phyloP scores from a whole-genome alignment of 1,140 invertebrate genomes.

The Aphelenchoides avenae region DNA sequence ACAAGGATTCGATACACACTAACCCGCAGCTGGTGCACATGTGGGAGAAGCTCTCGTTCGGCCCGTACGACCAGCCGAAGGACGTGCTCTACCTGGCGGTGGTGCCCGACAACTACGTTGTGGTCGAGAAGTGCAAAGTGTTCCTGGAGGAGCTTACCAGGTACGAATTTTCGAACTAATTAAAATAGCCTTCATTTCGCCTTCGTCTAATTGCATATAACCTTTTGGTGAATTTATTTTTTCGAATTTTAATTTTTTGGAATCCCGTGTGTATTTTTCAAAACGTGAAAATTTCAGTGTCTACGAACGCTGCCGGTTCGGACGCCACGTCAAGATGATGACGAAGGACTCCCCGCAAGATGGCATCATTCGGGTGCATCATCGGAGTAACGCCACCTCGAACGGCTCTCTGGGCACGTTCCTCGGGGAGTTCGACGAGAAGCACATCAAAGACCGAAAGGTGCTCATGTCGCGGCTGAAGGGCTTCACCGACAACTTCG shows the following conservation, averaged over 20 bases:
- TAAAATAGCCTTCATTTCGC: no score
- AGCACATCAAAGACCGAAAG: conserved; percentile 13
- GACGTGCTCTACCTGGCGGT: conserved; percentile 91
- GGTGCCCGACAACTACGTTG: conserved; percentile 81
- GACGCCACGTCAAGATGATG: conserved; percentile 72
- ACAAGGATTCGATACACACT: conserved; percentile 36
- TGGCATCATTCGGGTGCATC: conserved; percentile 75
- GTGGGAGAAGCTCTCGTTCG: conserved; percentile 64
- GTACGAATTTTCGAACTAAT: conserved; percentile 4
- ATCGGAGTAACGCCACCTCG: conserved; percentile 7
- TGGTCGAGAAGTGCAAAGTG: conserved; percentile 66
- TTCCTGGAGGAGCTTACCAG: conserved; percentile 61
- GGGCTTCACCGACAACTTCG: conserved; percentile 21
- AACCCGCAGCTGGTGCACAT: conserved; percentile 38
- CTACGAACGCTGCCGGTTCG: conserved; percentile 70
- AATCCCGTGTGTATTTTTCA: no score
- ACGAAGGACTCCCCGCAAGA: conserved; percentile 72
- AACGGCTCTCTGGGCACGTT: conserved; percentile 10
- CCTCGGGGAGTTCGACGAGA: conserved; percentile 5
- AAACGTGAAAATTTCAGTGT: no score
- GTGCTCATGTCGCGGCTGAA: conserved; percentile 8
- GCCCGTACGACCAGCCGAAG: conserved; percentile 84
- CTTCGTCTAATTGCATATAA: no score
- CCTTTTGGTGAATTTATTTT: no score
- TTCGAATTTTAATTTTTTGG: no score